Evolutionary conservation across 1,140 invertebrate genomes (phyloP), one percentile per base, ranked within the genome.

Genomic region (Atta cephalotes): DNA sequence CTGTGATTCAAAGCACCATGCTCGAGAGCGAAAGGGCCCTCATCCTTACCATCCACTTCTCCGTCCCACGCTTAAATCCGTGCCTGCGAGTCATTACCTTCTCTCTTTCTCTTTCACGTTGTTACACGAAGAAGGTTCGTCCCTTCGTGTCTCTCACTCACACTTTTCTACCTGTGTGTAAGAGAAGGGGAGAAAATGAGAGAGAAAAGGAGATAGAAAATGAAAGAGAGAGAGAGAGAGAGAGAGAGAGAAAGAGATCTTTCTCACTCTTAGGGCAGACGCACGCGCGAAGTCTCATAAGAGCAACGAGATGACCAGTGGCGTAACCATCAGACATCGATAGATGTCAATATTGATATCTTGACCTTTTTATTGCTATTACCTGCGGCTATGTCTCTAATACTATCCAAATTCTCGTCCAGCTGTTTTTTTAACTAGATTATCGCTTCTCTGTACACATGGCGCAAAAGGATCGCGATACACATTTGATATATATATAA

Each of bases 41-140:
- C 65, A 70, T 87, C 76, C 62, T 90, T 79, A 76, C 80, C 66
- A 51, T 70, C 85, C 31, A 60, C 68, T 85, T 45, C 31, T 77
- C 53, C 85, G 80, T 86, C 70, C 79, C 74, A 89, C 89, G 87
- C 85, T 77, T 89, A 89, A 91, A 89, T 91, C 80, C 87, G 31
- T 85, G 80, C 68, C 72, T 89, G 78, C 45, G 79, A 90, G 88
- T 80, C 71, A 51, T 85, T 74, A 58, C 51, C 49, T 70, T 89
- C 62, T 74, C 58, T 89, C 72, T 80, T 51, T 87, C n/a, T 62
- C 49, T 12, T 31, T 39, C 18, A 21, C n/a, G 31, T 21, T 7
- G 45, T 66, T 51, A 28, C 31, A 53, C 31, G 28, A 18, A 53
- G 14, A 56, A 45, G n/a, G 12, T 65, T 35, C 72, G 49, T 53